phyloP scores from a whole-genome alignment of 2,797 vertebrate genomes.

The Leuciscus waleckii region DNA sequence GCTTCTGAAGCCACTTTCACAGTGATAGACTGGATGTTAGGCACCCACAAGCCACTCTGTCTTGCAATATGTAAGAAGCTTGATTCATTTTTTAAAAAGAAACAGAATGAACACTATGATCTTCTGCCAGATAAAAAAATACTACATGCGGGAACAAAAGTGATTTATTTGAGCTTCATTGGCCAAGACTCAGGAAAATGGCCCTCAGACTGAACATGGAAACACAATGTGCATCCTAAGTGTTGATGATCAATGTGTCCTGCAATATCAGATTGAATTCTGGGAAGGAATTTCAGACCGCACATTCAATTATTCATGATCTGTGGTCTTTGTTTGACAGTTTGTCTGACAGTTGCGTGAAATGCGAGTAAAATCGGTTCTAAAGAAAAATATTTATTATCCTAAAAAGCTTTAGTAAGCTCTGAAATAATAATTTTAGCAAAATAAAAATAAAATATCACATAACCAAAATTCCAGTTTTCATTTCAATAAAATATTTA shows the following conservation, averaged over 20 bases:
- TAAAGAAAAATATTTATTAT: conserved; percentile 28
- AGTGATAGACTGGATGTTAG: conserved; percentile 36
- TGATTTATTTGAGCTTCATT: not conserved
- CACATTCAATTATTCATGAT: conserved; percentile 41
- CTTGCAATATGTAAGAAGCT: not conserved
- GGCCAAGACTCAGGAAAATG: conserved; percentile 20
- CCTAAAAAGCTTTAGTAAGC: conserved; percentile 27
- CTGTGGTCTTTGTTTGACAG: conserved; percentile 29
- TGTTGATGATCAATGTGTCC: conserved; percentile 12
- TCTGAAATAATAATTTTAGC: conserved; percentile 18
- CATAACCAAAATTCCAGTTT: conserved; percentile 63
- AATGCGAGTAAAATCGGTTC: not conserved
- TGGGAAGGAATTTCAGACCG: conserved; percentile 9
- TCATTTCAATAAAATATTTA: conserved; percentile 50
- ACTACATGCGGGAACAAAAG: not conserved
- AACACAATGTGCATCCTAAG: conserved; percentile 1
- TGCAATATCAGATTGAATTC: conserved; percentile 11
- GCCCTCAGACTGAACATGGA: conserved; percentile 21
- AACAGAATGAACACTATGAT: not conserved
- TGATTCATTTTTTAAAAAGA: not conserved
- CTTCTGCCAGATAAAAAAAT: not conserved
- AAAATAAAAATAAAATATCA: conserved; percentile 46
- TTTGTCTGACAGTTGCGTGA: not conserved
- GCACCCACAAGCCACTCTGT: conserved; percentile 19
- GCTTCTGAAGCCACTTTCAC: conserved; percentile 55